These are phyloP conservation scores for Anser cygnoides DNA, from an alignment of 2,113 vertebrate species.

Conservation along the genomic window DNA sequence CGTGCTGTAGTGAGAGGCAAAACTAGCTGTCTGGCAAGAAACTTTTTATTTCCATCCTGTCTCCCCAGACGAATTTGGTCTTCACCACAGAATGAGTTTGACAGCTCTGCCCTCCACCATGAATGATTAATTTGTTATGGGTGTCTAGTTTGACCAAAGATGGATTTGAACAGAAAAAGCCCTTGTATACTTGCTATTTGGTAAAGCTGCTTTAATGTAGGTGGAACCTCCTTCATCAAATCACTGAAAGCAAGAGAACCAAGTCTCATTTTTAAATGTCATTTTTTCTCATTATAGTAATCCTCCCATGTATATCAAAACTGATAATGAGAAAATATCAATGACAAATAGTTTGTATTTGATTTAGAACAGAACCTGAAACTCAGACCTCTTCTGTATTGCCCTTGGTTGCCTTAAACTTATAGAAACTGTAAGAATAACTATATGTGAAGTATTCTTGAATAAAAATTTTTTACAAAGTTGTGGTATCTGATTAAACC, in stretches of 20 bases:
- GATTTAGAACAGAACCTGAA: conserved; percentile 2
- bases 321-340: not conserved
- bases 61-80: conserved; percentile 48
- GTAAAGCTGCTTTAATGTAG: conserved; percentile 49
- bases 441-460: not conserved
- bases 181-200: conserved; percentile 31
- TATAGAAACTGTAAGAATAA: not conserved
- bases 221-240: conserved; percentile 44
- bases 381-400: not conserved
- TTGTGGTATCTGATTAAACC: not conserved
- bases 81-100: conserved; percentile 64
- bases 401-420: not conserved
- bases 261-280: conserved; percentile 15
- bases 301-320: not conserved
- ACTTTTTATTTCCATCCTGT: conserved; percentile 51
- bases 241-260: not conserved
- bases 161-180: conserved; percentile 55
- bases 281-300: conserved; percentile 28
- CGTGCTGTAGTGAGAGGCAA: not conserved
- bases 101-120: conserved; percentile 59
- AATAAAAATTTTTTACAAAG: not conserved
- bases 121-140: conserved; percentile 68
- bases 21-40: conserved; percentile 42
- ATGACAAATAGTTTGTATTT: not conserved
- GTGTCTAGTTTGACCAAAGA: conserved; percentile 64